These are phyloP conservation scores for Oegoconia quadripuncta DNA, from an alignment of 2,888 invertebrate species.

Conservation along the genomic window DNA sequence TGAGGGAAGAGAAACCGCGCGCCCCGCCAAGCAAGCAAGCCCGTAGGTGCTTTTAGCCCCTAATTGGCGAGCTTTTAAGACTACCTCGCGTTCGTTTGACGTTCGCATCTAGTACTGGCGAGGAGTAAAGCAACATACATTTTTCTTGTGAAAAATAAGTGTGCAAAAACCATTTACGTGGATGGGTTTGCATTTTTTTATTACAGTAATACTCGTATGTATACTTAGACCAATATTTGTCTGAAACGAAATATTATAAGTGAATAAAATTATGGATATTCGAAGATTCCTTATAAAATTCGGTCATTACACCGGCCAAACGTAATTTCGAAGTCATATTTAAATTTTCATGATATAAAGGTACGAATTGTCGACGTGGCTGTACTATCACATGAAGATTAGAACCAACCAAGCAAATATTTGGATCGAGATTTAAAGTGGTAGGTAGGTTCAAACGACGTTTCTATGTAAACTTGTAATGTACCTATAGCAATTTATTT, in stretches of 20 bases:
- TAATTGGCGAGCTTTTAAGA: conserved; percentile 80
- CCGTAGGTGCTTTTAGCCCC: conserved; percentile 78
- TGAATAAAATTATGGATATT: too few species aligned
- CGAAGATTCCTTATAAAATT: too few species aligned
- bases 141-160: conserved; percentile 36
- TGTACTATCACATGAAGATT: conserved; percentile 23
- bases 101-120: conserved; percentile 44
- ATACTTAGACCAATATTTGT: too few species aligned
- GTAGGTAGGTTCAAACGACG: conserved; percentile 14
- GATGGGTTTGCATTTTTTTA: too few species aligned
- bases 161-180: conserved; percentile 25
- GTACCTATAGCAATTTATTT: background rate
- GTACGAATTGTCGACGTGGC: conserved; percentile 12
- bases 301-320: too few species aligned
- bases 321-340: too few species aligned
- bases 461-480: background rate
- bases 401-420: conserved; percentile 29
- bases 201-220: too few species aligned
- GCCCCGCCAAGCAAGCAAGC: conserved; percentile 52
- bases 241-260: too few species aligned
- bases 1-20: conserved; percentile 67
- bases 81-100: conserved; percentile 71
- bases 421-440: conserved; percentile 29
- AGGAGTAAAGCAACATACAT: conserved; percentile 39
- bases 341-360: too few species aligned